Evolutionary conservation across 2,888 invertebrate species (phyloP).

Genomic region (Hydraecia micacea): DNA sequence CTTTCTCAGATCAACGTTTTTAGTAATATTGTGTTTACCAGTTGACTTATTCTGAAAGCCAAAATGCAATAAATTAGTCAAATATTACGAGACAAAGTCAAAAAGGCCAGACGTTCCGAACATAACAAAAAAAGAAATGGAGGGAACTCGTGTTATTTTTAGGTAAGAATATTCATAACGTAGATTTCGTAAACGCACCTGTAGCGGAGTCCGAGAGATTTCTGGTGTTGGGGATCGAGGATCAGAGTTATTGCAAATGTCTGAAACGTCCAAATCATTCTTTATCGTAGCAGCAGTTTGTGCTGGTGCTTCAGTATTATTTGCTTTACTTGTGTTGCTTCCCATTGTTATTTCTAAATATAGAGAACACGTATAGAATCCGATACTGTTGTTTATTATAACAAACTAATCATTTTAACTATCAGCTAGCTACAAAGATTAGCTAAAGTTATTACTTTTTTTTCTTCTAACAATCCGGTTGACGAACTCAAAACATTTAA

Average conservation of each 20-base stretch:
- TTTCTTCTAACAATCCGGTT: constrained; percentile 41
- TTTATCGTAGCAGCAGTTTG: constrained; percentile 73
- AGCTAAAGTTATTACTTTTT: constrained; percentile 43
- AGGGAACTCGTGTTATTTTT: constrained; percentile 47
- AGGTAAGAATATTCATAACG: not conserved
- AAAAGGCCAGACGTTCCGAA: constrained; percentile 1
- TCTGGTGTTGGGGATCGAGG: constrained; percentile 91
- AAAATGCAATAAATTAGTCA: constrained; percentile 29
- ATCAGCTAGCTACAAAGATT: constrained; percentile 13
- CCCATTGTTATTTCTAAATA: constrained; percentile 78
- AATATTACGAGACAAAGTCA: not conserved
- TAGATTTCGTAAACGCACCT: constrained; percentile 80
- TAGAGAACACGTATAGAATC: constrained; percentile 13
- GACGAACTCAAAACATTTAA: constrained; percentile 80
- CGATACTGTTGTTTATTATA: constrained; percentile 32
- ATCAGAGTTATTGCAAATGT: constrained; percentile 82
- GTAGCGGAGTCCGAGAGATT: constrained; percentile 90
- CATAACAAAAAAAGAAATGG: constrained; percentile 48
- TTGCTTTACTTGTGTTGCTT: constrained; percentile 83
- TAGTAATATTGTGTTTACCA: constrained; percentile 86
- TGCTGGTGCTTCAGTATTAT: constrained; percentile 72
- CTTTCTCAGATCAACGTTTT: constrained; percentile 87
- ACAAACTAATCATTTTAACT: constrained; percentile 57
- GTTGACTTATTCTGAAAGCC: constrained; percentile 82
- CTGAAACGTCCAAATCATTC: constrained; percentile 76